Evolutionary conservation across 2,797 vertebrate species (phyloP).

Genomic region (Sebastes trivittatus): DNA sequence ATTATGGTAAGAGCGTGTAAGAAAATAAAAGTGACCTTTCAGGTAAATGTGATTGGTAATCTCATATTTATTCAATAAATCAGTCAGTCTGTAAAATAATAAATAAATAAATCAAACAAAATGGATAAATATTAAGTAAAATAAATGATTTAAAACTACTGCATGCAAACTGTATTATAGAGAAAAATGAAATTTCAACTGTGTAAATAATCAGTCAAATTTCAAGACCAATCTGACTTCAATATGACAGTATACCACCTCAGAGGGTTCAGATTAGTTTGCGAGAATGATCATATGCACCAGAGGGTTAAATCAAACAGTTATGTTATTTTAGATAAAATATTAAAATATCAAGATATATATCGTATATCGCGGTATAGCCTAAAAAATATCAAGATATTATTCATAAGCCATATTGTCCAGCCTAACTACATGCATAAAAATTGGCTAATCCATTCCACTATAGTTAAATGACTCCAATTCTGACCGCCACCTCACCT

Average conservation of each 20-base stretch:
- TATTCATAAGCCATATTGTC: neutral
- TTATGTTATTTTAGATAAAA: neutral
- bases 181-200: neutral
- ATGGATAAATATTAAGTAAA: neutral
- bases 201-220: neutral
- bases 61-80: no score
- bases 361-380: neutral
- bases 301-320: neutral
- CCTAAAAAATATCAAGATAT: neutral
- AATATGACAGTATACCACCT: neutral
- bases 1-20: neutral
- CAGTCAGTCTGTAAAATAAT: neutral
- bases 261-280: neutral
- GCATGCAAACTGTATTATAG: neutral
- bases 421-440: neutral
- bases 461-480: neutral
- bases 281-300: neutral
- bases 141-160: neutral
- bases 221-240: no score
- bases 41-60: neutral
- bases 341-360: neutral
- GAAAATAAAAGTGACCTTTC: neutral
- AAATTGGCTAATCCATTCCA: neutral
- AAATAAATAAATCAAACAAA: neutral
- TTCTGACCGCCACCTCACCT: constrained; percentile 77